phyloP scores from a whole-genome alignment of 2,113 vertebrate genomes.

The Cyprinodon brontotheroides region DNA sequence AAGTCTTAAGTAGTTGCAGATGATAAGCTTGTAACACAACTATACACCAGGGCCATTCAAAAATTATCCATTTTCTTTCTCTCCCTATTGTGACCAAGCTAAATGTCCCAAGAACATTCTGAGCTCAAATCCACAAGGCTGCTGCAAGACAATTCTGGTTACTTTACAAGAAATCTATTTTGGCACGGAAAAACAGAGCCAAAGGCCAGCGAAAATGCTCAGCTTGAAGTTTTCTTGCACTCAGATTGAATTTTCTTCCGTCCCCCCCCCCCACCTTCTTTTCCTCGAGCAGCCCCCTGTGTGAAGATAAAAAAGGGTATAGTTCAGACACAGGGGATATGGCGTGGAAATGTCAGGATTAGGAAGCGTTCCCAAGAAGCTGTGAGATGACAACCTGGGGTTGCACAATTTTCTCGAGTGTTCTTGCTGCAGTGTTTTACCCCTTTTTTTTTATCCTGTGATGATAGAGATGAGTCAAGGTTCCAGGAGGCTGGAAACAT shows the following conservation, averaged over 20 bases:
- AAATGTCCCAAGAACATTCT: constrained; percentile 13
- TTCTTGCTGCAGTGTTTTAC: not conserved
- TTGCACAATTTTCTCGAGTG: constrained; percentile 31
- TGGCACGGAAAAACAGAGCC: constrained; percentile 54
- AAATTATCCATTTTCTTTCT: not conserved
- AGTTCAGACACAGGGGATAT: constrained; percentile 30
- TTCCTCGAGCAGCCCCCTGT: constrained; percentile 26
- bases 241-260: constrained; percentile 18
- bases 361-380: not conserved
- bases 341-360: constrained; percentile 20
- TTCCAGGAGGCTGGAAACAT: not conserved
- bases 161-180: constrained; percentile 26
- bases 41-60: too few species aligned
- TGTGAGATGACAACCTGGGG: constrained; percentile 11
- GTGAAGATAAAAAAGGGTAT: constrained; percentile 38
- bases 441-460: too few species aligned
- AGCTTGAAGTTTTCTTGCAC: constrained; percentile 34
- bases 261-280: not conserved
- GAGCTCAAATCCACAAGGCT: constrained; percentile 25
- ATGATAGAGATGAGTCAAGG: too few species aligned
- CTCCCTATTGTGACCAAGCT: constrained; percentile 1
- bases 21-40: not conserved
- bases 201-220: constrained; percentile 47
- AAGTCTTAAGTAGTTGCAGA: not conserved
- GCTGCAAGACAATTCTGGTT: constrained; percentile 20